Base-by-base conservation (phyloP, 23 tunicate species). In the Phallusia fumigata region DNA sequence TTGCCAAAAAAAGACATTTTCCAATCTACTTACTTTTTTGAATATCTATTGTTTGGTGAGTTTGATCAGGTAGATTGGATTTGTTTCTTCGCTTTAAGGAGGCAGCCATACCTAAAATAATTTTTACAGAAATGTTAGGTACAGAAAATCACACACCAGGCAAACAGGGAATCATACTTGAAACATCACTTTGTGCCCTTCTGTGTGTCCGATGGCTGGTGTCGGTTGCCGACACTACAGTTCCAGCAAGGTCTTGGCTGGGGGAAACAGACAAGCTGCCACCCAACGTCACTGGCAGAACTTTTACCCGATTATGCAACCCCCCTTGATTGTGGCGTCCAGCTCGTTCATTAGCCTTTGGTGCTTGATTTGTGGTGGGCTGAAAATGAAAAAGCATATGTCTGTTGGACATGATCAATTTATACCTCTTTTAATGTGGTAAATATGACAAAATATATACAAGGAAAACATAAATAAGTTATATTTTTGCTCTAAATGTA, bases 181-280 rank as follows among this genome's bases (percentile, higher is more conserved):
- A 33, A 30, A 94, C 93, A 89, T 94, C 98, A 77, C 98, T 94
- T 65, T 89, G 95, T 18, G 86, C 90, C 72, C 98, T 81, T 40
- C 94, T 65, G 75, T 94, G 98, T 13, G 86, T 78, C 64, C 80
- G 75, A 13, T 78, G 53, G 50, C 19, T 2, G 26, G 47, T 36
- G 19, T 83, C 96, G 2, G 30, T 24, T 31, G 22, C 33, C 15
- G 22, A 18, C 47, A 40, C 8, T 30, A 2, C 31, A 65, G 74
- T 28, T 40, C 47, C 47, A 58, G 69, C 69, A 6, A 21, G 69
- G 5, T 58, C 28, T 58, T 58, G 69, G 1, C 19, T 31, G 8
- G 73, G 73, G 31, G 77, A 24, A 10, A 35, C 15, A 18, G 65
- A 35, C 8, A 58, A 52, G 33, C 84, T 74, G 34, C 80, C 84